Evolutionary conservation across 2,797 vertebrate genomes (phyloP).

Genomic region (Crypturellus tataupa): DNA sequence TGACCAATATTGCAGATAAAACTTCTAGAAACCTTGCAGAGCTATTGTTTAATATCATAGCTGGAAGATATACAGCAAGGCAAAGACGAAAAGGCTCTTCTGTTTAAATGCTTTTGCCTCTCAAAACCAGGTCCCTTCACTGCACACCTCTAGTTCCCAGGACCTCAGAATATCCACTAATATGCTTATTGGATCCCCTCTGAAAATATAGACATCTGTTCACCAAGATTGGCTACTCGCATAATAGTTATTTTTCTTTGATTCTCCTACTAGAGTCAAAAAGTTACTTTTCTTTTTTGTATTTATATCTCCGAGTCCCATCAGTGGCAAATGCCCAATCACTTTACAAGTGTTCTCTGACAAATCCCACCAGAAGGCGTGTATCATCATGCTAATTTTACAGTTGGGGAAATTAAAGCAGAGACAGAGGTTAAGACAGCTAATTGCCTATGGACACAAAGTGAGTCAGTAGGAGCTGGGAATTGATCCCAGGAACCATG

Average conservation of each 20-base stretch:
- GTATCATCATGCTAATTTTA: constrained; percentile 49
- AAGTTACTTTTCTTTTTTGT: constrained; percentile 32
- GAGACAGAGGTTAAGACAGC: constrained; percentile 60
- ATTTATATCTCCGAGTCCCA: not conserved
- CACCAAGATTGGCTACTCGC: not conserved
- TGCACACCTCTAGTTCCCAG: not conserved
- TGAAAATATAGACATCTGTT: not conserved
- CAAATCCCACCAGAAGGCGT: constrained; percentile 48
- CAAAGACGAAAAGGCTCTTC: not conserved
- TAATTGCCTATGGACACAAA: constrained; percentile 62
- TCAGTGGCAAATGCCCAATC: constrained; percentile 28
- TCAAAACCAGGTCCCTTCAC: not conserved
- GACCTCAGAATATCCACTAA: not conserved
- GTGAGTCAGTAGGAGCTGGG: constrained; percentile 62
- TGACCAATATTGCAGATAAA: not conserved
- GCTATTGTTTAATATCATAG: not conserved
- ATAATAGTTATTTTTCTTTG: not conserved
- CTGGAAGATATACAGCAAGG: not conserved
- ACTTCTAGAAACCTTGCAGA: not conserved
- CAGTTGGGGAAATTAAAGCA: constrained; percentile 65
- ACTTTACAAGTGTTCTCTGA: constrained; percentile 3
- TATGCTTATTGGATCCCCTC: not conserved
- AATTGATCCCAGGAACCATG: constrained; percentile 54
- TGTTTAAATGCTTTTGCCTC: not conserved
- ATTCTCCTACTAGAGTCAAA: not conserved